These are phyloP conservation scores for Sminthurides aquaticus DNA, from an alignment of 2,888 invertebrate genomes.

Conservation along the genomic window DNA sequence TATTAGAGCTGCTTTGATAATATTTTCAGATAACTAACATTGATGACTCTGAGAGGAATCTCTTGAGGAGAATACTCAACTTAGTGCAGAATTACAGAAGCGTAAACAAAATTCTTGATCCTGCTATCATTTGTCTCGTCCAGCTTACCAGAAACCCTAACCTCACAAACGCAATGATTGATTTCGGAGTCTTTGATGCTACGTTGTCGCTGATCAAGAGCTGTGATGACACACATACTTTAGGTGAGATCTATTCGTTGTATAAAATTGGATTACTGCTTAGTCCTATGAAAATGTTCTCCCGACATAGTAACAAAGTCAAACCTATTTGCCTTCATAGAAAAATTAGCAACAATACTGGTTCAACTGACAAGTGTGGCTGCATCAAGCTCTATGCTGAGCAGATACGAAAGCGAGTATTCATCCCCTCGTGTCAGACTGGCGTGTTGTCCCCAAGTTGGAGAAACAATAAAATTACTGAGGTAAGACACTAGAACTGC, in stretches of 20 bases:
- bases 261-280: not conserved
- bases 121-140: slow-evolving; percentile 15
- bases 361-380: not conserved
- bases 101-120: slow-evolving; percentile 1
- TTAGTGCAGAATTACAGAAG: not conserved
- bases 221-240: slow-evolving; percentile 4
- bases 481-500: too few species aligned
- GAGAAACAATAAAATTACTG: slow-evolving; percentile 21
- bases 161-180: slow-evolving; percentile 8
- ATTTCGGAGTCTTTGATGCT: slow-evolving; percentile 13
- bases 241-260: slow-evolving; percentile 8
- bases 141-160: slow-evolving; percentile 8
- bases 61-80: slow-evolving; percentile 4
- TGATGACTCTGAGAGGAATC: slow-evolving; percentile 6
- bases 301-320: too few species aligned
- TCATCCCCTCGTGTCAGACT: not conserved
- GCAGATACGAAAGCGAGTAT: not conserved
- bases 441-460: slow-evolving; percentile 12
- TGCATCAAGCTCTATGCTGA: not conserved
- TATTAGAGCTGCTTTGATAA: too few species aligned
- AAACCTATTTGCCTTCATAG: too few species aligned
- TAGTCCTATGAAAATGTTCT: not conserved
- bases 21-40: slow-evolving; percentile 1
- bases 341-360: not conserved
- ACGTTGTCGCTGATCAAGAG: slow-evolving; percentile 6